phyloP scores from a whole-genome alignment of 2,888 invertebrate genomes.

The Metalampra italica region DNA sequence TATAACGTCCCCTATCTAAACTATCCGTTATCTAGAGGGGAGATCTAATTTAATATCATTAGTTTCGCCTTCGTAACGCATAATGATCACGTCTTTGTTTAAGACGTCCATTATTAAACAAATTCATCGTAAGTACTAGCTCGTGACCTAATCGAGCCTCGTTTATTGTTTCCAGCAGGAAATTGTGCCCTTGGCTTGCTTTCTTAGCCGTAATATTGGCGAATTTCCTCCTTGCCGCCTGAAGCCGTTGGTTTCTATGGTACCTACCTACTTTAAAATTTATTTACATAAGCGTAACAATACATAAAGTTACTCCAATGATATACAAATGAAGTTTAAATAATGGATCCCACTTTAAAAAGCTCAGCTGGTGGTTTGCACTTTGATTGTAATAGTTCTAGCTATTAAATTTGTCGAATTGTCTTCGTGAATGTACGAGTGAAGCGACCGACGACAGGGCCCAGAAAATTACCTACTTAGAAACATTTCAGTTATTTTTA shows the following conservation, averaged over 20 bases:
- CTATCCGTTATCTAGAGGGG: neutral
- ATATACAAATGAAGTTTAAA: too few relatives aligned
- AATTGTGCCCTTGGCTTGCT: slow-evolving; percentile 28
- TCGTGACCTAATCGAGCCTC: neutral
- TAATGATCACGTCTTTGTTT: neutral
- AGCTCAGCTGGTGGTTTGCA: too few relatives aligned
- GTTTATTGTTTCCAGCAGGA: slow-evolving; percentile 26
- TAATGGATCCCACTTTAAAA: too few relatives aligned
- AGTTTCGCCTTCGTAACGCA: neutral
- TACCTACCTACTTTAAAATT: neutral
- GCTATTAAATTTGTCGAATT: too few relatives aligned
- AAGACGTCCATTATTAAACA: neutral
- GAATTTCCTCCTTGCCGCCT: slow-evolving; percentile 18
- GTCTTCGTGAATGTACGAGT: too few relatives aligned
- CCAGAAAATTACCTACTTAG: too few relatives aligned
- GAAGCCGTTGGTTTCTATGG: neutral
- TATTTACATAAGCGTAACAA: too few relatives aligned
- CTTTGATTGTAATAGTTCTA: too few relatives aligned
- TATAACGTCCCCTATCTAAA: too few relatives aligned
- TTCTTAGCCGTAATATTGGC: slow-evolving; percentile 18
- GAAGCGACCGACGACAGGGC: too few relatives aligned
- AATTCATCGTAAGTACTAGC: neutral
- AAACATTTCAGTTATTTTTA: too few relatives aligned
- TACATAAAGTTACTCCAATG: too few relatives aligned
- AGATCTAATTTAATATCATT: neutral